Percentiles rank a stretch among this genome's conserved stretches.
phyloP scores from a whole-genome alignment of 2,888 invertebrate species.

The Thera obeliscata region DNA sequence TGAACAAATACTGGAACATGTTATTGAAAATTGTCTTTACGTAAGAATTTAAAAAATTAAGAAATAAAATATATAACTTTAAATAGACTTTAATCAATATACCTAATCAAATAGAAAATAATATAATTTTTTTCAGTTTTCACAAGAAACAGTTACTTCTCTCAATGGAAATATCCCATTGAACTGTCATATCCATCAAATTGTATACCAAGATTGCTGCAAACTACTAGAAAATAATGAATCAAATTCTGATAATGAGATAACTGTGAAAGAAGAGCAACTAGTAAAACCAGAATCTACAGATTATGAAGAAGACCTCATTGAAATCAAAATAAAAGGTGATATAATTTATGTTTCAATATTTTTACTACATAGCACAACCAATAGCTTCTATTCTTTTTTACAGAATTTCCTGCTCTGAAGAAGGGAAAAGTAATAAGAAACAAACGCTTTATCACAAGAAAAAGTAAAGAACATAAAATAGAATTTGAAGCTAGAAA shows the following conservation, averaged over 20 bases:
- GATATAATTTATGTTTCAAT: background rate
- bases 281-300: conserved; percentile 24
- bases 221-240: conserved; percentile 9
- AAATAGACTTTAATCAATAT: background rate
- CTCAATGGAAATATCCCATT: conserved; percentile 25
- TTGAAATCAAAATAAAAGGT: conserved; percentile 23
- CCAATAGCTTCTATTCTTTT: background rate
- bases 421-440: conserved; percentile 11
- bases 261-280: conserved; percentile 27
- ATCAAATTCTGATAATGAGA: conserved; percentile 6
- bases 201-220: conserved; percentile 1
- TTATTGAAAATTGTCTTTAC: conserved; percentile 21
- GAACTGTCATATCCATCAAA: conserved; percentile 8
- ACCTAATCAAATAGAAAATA: background rate
- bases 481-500: conserved; percentile 3
- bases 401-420: conserved; percentile 14
- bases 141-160: conserved; percentile 17
- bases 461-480: conserved; percentile 16
- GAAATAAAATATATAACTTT: background rate
- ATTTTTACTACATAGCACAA: background rate
- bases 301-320: conserved; percentile 15
- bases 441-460: conserved; percentile 7
- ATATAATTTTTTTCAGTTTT: conserved; percentile 20
- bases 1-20: conserved; percentile 25
- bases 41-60: conserved; percentile 13